phyloP scores from a whole-genome alignment of 2,888 invertebrate species.

The Lymantria monacha region DNA sequence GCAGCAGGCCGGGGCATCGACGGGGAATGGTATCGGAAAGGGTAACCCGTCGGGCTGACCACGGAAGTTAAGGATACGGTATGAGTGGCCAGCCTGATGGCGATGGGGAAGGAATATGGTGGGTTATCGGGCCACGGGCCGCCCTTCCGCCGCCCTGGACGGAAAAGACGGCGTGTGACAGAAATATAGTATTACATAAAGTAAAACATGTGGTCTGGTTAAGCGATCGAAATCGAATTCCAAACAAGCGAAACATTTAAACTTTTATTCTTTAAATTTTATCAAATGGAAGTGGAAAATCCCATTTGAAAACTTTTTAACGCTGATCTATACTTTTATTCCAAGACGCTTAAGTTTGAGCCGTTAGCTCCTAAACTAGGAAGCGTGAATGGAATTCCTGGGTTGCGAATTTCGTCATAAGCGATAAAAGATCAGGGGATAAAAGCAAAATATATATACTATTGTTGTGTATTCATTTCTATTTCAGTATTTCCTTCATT shows the following conservation, averaged over 20 bases:
- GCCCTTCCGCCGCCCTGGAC: too few relatives aligned
- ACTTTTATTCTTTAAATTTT: not conserved
- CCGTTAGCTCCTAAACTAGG: slow-evolving; percentile 19
- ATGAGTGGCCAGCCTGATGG: too few relatives aligned
- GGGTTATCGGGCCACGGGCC: too few relatives aligned
- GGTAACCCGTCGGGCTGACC: too few relatives aligned
- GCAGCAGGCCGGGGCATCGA: too few relatives aligned
- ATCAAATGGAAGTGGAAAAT: not conserved
- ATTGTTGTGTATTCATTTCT: not conserved
- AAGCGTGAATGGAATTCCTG: slow-evolving; percentile 38
- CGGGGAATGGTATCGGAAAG: too few relatives aligned
- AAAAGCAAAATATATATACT: not conserved
- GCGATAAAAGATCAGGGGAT: slow-evolving; percentile 18
- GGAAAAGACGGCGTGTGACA: too few relatives aligned
- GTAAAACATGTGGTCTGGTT: too few relatives aligned
- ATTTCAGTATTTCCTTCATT: not conserved
- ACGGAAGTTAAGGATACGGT: too few relatives aligned
- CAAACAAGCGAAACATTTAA: not conserved
- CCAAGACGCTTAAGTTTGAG: not conserved
- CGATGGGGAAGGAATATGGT: too few relatives aligned
- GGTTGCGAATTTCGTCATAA: slow-evolving; percentile 29
- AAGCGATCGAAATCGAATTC: too few relatives aligned
- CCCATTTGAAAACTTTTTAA: not conserved
- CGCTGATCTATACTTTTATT: slow-evolving; percentile 1
- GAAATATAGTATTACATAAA: too few relatives aligned